These are phyloP conservation scores for Drosophila bocki DNA, from an alignment of 1,140 invertebrate species.

Conservation along the genomic window DNA sequence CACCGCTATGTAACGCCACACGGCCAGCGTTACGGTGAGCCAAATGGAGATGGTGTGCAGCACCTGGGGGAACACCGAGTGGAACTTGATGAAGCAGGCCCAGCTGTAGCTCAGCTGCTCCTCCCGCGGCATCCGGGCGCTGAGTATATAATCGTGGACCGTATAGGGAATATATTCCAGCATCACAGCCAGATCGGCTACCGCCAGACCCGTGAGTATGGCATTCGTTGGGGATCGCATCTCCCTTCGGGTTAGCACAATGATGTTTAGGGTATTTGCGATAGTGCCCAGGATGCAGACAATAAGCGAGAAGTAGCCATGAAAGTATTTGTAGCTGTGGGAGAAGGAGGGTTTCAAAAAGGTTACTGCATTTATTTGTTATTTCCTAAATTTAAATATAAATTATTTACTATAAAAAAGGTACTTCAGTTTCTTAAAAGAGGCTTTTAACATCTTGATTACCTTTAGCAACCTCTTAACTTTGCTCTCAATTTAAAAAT, in stretches of 20 bases:
- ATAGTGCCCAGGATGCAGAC: conserved; percentile 97
- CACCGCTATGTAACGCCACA: conserved; percentile 97
- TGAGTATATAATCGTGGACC: conserved; percentile 91
- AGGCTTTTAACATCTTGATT: no score
- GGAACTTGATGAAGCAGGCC: conserved; percentile 93
- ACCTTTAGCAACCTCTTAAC: no score
- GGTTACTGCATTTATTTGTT: no score
- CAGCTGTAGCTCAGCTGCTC: conserved; percentile 89
- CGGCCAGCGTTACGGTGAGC: conserved; percentile 95
- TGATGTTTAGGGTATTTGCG: conserved; percentile 96
- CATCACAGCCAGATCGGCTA: conserved; percentile 97
- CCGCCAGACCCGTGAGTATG: conserved; percentile 95
- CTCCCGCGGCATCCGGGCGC: conserved; percentile 67
- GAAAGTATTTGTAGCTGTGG: conserved; percentile 73
- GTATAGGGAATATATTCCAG: conserved; percentile 96
- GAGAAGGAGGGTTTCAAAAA: background rate
- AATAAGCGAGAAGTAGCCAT: conserved; percentile 82
- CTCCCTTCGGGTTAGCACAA: conserved; percentile 95
- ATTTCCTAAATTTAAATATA: no score
- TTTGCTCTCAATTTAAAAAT: background rate
- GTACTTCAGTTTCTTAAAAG: no score
- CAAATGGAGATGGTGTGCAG: conserved; percentile 97
- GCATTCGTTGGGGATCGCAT: conserved; percentile 95
- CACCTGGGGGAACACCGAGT: conserved; percentile 93
- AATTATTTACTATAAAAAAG: no score